Conservation (phyloP, 2,113 vertebrate species). For the Calidris pugnax region DNA sequence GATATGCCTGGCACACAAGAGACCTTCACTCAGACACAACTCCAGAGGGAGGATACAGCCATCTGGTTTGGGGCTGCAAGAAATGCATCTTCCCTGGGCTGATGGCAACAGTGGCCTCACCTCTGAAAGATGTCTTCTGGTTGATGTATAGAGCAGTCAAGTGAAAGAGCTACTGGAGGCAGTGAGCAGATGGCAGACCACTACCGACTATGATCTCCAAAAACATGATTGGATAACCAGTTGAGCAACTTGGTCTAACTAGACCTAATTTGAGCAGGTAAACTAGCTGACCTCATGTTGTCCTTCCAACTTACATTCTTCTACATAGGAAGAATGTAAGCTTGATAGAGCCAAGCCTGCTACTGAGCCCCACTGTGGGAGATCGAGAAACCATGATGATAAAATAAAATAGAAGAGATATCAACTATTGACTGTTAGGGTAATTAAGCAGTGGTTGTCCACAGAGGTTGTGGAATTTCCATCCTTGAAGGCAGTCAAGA, state of each 20-base stretch:
- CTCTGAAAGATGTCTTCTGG: not conserved
- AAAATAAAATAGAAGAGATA: not conserved
- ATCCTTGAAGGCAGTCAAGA: not conserved
- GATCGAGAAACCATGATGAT: not conserved
- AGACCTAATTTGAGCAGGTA: not conserved
- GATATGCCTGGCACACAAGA: fast-evolving
- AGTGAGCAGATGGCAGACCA: not conserved
- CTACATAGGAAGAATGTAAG: fast-evolving
- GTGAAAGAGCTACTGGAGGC: not conserved
- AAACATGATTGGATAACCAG: not conserved
- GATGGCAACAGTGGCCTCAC: not conserved
- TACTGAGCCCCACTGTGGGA: not conserved
- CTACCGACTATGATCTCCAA: not conserved
- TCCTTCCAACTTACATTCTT: not conserved
- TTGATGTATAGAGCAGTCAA: not conserved
- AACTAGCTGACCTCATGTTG: not conserved
- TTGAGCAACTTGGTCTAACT: not conserved
- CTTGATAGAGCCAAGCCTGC: not conserved
- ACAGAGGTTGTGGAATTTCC: not conserved
- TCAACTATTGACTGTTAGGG: not conserved
- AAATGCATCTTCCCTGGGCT: not conserved
- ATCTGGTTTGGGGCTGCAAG: not conserved
- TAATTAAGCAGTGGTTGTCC: not conserved
- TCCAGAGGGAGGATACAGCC: not conserved
- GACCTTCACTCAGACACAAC: not conserved